Conservation (phyloP, 2,797 vertebrate species). For the Austrolebias charrua region DNA sequence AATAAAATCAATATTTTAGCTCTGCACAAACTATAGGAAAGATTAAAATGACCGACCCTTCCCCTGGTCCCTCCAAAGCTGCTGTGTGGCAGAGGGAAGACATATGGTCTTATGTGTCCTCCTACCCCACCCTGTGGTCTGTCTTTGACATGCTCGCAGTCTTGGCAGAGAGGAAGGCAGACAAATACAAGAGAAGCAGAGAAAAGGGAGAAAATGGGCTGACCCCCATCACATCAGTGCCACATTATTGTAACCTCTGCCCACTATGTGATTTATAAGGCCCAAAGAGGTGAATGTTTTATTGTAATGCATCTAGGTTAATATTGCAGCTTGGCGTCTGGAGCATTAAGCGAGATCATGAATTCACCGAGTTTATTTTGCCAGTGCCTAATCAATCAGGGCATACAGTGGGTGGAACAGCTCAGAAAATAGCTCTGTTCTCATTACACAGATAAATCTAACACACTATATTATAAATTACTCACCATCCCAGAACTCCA, state of each 20-base stretch:
- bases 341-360: slow-evolving; percentile 63
- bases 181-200: slow-evolving; percentile 17
- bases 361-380: slow-evolving; percentile 70
- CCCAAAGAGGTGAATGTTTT: slow-evolving; percentile 72
- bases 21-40: slow-evolving; percentile 38
- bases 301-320: slow-evolving; percentile 75
- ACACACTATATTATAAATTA: slow-evolving; percentile 67
- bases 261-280: slow-evolving; percentile 75
- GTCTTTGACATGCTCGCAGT: slow-evolving; percentile 78
- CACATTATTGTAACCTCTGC: slow-evolving; percentile 56
- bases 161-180: slow-evolving; percentile 25
- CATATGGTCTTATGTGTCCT: slow-evolving; percentile 80
- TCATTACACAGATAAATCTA: slow-evolving; percentile 80
- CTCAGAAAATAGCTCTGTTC: slow-evolving; percentile 70
- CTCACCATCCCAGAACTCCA: slow-evolving; percentile 45
- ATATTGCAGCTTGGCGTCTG: slow-evolving; percentile 64
- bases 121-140: slow-evolving; percentile 94
- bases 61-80: slow-evolving; percentile 27
- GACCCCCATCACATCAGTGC: slow-evolving; percentile 52
- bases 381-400: slow-evolving; percentile 77
- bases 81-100: slow-evolving; percentile 58
- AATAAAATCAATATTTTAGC: slow-evolving; percentile 19
- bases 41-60: slow-evolving; percentile 30
- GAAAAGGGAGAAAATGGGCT: slow-evolving; percentile 47
- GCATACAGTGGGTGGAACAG: slow-evolving; percentile 67